Percentiles rank a stretch among this genome's conserved stretches.
Evolutionary conservation across 2,797 vertebrate genomes (phyloP).

Genomic region (Myotis planiceps): DNA sequence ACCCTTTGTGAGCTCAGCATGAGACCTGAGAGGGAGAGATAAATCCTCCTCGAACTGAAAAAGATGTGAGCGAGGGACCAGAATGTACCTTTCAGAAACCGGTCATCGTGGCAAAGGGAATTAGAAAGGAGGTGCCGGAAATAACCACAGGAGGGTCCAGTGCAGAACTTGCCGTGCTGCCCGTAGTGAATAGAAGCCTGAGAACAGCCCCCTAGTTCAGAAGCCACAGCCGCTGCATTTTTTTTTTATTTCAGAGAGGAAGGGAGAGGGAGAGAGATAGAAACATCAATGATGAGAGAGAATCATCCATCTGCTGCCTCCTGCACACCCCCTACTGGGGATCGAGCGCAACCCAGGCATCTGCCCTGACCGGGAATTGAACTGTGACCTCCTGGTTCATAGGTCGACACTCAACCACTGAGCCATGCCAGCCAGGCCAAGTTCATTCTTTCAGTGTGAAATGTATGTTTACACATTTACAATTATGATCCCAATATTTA

Average conservation of each 20-base stretch:
- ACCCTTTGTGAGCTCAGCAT: conserved; percentile 44
- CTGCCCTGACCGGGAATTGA: too few species aligned
- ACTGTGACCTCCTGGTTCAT: too few species aligned
- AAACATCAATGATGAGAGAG: too few species aligned
- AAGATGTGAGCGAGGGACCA: background rate
- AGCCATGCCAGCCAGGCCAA: background rate
- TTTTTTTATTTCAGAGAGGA: too few species aligned
- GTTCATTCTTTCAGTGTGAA: conserved; percentile 74
- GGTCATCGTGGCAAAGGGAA: conserved; percentile 44
- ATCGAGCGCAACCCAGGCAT: too few species aligned
- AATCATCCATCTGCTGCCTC: too few species aligned
- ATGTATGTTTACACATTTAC: conserved; percentile 74
- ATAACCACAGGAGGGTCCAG: conserved; percentile 39
- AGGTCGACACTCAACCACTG: too few species aligned
- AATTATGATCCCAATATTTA: conserved; percentile 76
- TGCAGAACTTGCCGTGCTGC: conserved; percentile 44
- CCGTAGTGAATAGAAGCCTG: conserved; percentile 55
- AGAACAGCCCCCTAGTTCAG: conserved; percentile 67
- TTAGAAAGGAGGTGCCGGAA: conserved; percentile 41
- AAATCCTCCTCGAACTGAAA: conserved; percentile 19
- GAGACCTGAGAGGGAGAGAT: conserved; percentile 45
- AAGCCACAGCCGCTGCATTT: conserved; percentile 61
- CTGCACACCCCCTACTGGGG: too few species aligned
- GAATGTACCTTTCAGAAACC: conserved; percentile 25
- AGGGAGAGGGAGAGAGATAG: too few species aligned